Evolutionary conservation across 2,888 invertebrate genomes (phyloP), one percentile per base, ranked within the genome.

Genomic region (Hydriomena furcata): DNA sequence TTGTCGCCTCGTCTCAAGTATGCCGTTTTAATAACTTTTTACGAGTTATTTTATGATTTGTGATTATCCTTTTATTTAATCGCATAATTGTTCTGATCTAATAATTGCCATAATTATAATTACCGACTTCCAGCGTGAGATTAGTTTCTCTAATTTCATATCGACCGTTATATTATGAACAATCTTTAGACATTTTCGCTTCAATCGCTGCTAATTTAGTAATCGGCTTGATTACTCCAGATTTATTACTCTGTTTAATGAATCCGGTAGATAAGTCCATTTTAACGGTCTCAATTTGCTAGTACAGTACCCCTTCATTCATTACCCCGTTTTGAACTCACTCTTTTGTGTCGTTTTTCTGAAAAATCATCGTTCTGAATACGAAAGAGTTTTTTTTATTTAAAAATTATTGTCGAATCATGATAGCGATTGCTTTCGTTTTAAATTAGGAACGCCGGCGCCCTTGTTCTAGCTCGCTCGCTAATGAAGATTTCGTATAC

Each of bases 401-500:
- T 58, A 63, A 73, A 30, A 13, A 65, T 74, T 81, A 75, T 68
- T 73, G 86, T 78, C 79, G 83, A 84, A 80, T 89, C 88, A 89
- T 79, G 73, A 71, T 78, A 68, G 76, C 76, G 75, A 75, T 79
- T 76, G 79, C 76, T 73, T 82, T 79, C 71, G 69, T 78, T 79
- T 76, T 76, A 76, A 81, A 82, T 80, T 82, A 76, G 71, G 70
- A 77, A 71, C 71, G 70, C 72, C 69, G 79, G 78, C 76, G 74
- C 79, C 73, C 70, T 73, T 70, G 72, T 71, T 74, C 81, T 79
- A 79, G 76, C 80, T 78, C 76, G 73, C 73, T 79, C 73, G 73
- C 76, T 81, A 79, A 84, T 84, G 79, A 82, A 82, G 84, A 82
- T 83, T 86, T 79, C 78, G 84, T 83, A 83, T 84, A 68, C 72